Percentiles rank a stretch among this genome's conserved stretches.
phyloP scores from a whole-genome alignment of 1,140 invertebrate species.

The Teleopsis dalmanni region DNA sequence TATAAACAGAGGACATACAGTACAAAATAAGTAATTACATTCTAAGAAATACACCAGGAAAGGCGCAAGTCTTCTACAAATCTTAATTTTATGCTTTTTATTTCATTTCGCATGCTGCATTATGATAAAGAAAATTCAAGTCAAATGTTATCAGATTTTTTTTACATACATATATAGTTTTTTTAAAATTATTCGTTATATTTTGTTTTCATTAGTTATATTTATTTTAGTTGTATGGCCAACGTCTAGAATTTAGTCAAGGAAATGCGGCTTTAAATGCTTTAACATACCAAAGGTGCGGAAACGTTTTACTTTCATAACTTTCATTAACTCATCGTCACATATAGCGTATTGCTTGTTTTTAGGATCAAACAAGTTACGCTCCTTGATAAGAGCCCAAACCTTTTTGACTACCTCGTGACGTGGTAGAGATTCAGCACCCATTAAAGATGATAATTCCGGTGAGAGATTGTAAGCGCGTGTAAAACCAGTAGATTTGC shows the following conservation, averaged over 20 bases:
- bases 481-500: slow-evolving; percentile 68
- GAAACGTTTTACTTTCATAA: slow-evolving; percentile 84
- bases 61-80: no score
- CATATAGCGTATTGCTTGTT: slow-evolving; percentile 92
- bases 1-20: no score
- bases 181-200: neutral
- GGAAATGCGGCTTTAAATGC: slow-evolving; percentile 84
- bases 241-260: slow-evolving; percentile 48
- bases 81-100: neutral
- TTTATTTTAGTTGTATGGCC: neutral
- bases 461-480: slow-evolving; percentile 75
- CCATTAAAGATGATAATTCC: slow-evolving; percentile 76
- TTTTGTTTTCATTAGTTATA: neutral
- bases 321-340: slow-evolving; percentile 81
- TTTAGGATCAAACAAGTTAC: slow-evolving; percentile 84
- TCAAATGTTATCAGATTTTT: neutral
- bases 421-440: slow-evolving; percentile 74
- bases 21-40: no score
- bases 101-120: neutral
- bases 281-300: slow-evolving; percentile 94
- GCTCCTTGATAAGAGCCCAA: slow-evolving; percentile 88
- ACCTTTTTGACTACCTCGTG: slow-evolving; percentile 90
- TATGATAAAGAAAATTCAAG: no score
- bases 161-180: neutral
- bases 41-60: no score